phyloP scores from a whole-genome alignment of 1,140 invertebrate genomes.

The Colletes gigas region DNA sequence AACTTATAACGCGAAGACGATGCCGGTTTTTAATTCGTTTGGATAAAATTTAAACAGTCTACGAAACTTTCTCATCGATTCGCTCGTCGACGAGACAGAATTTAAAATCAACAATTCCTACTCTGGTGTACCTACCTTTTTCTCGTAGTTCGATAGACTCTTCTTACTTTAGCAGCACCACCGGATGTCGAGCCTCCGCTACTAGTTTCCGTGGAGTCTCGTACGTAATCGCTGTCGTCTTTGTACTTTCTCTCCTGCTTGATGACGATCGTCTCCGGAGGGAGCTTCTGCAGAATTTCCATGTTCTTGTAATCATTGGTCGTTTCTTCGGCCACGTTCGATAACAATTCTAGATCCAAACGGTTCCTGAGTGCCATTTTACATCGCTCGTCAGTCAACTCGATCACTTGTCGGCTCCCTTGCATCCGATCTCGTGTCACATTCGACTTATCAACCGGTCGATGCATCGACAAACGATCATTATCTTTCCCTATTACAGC shows the following conservation, averaged over 20 bases:
- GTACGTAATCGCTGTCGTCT: constrained; percentile 52
- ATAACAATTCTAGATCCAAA: constrained; percentile 33
- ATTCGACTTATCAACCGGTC: background rate
- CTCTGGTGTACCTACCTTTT: constrained; percentile 51
- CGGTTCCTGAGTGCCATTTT: constrained; percentile 65
- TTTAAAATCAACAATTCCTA: background rate
- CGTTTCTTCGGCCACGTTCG: background rate
- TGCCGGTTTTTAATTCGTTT: too few relatives aligned
- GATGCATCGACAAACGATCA: constrained; percentile 10
- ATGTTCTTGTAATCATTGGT: background rate
- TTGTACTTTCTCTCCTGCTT: constrained; percentile 53
- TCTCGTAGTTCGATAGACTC: constrained; percentile 47
- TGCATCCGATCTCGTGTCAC: background rate
- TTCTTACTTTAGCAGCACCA: constrained; percentile 39
- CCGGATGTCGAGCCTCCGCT: constrained; percentile 56
- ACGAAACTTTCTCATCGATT: background rate
- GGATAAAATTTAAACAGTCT: too few relatives aligned
- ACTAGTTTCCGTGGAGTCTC: constrained; percentile 56
- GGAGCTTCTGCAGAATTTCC: constrained; percentile 43
- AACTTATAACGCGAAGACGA: too few relatives aligned
- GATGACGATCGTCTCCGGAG: constrained; percentile 64
- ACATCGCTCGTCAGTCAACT: constrained; percentile 58
- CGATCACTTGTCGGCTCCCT: constrained; percentile 47
- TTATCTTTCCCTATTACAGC: constrained; percentile 34
- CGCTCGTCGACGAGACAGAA: background rate